A percentile compares a stretch with the other conserved stretches of the same genome.
Conservation (phyloP, 2,888 invertebrate species). For the Augochlorella aurata region DNA sequence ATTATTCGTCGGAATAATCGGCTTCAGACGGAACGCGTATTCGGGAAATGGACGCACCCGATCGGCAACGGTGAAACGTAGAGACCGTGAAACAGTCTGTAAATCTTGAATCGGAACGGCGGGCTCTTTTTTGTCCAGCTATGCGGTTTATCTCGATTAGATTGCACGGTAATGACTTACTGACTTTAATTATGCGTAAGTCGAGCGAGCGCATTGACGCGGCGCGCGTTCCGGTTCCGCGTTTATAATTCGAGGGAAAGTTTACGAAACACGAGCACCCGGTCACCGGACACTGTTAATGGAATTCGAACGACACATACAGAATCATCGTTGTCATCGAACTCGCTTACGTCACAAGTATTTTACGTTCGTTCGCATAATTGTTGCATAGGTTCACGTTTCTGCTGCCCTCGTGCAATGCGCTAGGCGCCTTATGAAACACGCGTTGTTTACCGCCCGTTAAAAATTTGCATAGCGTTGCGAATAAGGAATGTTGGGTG, state of each 20-base stretch:
- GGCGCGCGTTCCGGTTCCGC: conserved; percentile 17
- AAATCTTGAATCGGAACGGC: conserved; percentile 35
- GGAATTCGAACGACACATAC: conserved; percentile 11
- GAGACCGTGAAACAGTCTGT: conserved; percentile 27
- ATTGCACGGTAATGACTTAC: conserved; percentile 33
- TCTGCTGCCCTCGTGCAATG: not conserved
- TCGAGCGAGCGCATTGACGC: conserved; percentile 13
- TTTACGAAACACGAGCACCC: conserved; percentile 18
- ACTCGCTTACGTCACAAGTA: not conserved
- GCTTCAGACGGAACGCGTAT: conserved; percentile 11
- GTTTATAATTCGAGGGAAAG: conserved; percentile 38
- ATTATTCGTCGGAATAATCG: conserved; percentile 31
- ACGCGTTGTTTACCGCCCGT: too few species aligned
- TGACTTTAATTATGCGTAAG: conserved; percentile 40
- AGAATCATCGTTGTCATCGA: not conserved
- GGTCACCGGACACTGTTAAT: conserved; percentile 5
- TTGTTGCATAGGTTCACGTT: not conserved
- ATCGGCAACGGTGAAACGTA: conserved; percentile 8
- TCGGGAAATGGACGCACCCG: conserved; percentile 25
- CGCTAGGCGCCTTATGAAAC: too few species aligned
- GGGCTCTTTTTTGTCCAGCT: not conserved
- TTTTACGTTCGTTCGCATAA: not conserved
- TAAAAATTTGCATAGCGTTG: too few species aligned
- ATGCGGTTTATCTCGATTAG: conserved; percentile 26
- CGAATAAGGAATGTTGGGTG: too few species aligned